A percentile compares a stretch with the other conserved stretches of the same genome.
These are phyloP conservation scores for Phaethon lepturus DNA, from an alignment of 2,113 vertebrate genomes.

Conservation along the genomic window DNA sequence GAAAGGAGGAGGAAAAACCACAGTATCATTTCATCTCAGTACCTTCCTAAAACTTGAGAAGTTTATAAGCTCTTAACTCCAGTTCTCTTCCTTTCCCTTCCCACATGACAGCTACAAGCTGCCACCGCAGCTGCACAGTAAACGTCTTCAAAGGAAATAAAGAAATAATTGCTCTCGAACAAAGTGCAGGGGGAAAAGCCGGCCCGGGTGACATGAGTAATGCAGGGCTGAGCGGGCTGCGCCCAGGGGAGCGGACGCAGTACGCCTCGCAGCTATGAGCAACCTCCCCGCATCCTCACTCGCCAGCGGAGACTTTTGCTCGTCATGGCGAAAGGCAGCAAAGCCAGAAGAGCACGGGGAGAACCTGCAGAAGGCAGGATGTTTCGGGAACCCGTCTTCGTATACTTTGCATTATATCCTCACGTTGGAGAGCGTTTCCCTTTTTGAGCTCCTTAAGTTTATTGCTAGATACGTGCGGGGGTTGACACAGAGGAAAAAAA, in stretches of 20 bases:
- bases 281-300: neutral
- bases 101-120: slow-evolving; percentile 40
- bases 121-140: slow-evolving; percentile 47
- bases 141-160: slow-evolving; percentile 37
- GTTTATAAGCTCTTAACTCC: slow-evolving; percentile 28
- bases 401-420: neutral
- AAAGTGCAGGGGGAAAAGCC: neutral
- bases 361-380: neutral
- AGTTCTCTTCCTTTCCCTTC: slow-evolving; percentile 3
- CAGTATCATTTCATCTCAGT: neutral
- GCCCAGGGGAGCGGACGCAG: neutral
- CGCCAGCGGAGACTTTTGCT: accelerated
- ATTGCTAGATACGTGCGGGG: neutral
- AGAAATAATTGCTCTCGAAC: slow-evolving; percentile 47
- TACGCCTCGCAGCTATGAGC: neutral
- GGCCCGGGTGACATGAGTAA: neutral
- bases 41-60: slow-evolving; percentile 43
- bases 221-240: neutral
- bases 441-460: neutral
- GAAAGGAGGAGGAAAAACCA: slow-evolving; percentile 24
- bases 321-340: neutral
- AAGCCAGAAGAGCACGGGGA: neutral
- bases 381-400: neutral
- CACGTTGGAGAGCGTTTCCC: neutral
- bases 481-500: neutral